phyloP scores from a whole-genome alignment of 2,888 invertebrate species.

The Melieria crassipennis region DNA sequence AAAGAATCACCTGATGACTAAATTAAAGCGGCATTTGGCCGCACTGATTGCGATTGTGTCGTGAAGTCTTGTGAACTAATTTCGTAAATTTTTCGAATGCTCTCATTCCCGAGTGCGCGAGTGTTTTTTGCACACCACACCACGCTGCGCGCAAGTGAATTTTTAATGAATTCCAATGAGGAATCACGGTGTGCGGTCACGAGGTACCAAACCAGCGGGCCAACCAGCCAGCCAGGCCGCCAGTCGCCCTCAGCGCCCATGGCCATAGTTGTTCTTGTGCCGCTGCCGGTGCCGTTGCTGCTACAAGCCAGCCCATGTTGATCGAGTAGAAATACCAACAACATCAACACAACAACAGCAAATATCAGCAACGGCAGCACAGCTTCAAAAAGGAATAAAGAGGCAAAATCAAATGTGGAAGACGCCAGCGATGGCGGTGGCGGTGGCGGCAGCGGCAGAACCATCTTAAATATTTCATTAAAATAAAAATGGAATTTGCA shows the following conservation, averaged over 20 bases:
- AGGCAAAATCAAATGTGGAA: conserved; percentile 4
- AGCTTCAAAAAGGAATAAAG: conserved; percentile 16
- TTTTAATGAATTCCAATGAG: conserved; percentile 60
- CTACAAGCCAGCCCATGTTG: conserved; percentile 6
- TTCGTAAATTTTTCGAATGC: conserved; percentile 61
- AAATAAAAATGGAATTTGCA: conserved; percentile 61
- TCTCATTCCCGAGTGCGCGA: conserved; percentile 39
- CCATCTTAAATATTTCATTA: conserved; percentile 62
- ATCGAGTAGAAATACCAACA: conserved; percentile 22
- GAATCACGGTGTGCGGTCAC: conserved; percentile 60
- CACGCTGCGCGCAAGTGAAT: conserved; percentile 48
- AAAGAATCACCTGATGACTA: conserved; percentile 59
- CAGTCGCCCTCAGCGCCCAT: not conserved
- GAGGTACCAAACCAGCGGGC: conserved; percentile 22
- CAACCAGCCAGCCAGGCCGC: conserved; percentile 4
- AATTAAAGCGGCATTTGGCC: conserved; percentile 49
- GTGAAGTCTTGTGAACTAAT: conserved; percentile 56
- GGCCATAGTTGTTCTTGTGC: conserved; percentile 14
- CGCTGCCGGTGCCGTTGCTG: conserved; percentile 4
- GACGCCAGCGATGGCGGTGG: conserved; percentile 40
- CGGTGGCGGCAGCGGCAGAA: conserved; percentile 46
- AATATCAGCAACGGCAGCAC: not conserved
- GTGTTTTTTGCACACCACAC: conserved; percentile 17
- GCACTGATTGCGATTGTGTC: conserved; percentile 42
- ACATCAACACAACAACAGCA: conserved; percentile 12